phyloP scores from a whole-genome alignment of 2,888 invertebrate species.

The Fissipunctia ypsillon region DNA sequence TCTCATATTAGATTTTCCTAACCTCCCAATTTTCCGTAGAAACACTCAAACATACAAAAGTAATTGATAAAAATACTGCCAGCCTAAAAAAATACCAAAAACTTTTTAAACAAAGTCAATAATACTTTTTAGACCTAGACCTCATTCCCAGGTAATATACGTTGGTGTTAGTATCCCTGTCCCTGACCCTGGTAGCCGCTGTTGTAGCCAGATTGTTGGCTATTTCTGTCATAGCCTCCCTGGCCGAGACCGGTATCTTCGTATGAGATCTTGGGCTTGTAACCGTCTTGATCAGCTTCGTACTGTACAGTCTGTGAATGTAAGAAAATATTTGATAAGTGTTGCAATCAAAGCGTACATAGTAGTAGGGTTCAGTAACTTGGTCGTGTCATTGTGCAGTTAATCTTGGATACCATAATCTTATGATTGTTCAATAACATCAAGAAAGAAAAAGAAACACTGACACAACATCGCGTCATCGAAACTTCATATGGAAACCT shows the following conservation, averaged over 20 bases:
- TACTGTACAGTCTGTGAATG: conserved; percentile 91
- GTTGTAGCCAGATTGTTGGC: conserved; percentile 67
- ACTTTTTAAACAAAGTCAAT: conserved; percentile 29
- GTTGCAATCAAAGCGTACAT: neutral
- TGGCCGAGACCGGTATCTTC: conserved; percentile 89
- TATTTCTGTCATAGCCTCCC: conserved; percentile 72
- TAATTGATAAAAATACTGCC: conserved; percentile 13
- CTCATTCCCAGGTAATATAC: conserved; percentile 11
- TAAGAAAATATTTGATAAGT: neutral
- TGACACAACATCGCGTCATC: neutral
- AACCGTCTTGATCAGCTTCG: conserved; percentile 93
- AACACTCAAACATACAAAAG: neutral
- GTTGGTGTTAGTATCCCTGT: conserved; percentile 64
- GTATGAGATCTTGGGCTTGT: conserved; percentile 92
- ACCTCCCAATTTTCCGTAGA: neutral
- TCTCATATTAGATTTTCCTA: neutral
- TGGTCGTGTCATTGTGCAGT: neutral
- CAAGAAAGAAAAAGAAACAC: neutral
- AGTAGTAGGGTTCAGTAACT: neutral
- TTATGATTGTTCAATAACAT: neutral
- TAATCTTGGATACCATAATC: neutral
- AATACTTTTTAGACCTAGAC: conserved; percentile 25
- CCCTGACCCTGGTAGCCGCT: conserved; percentile 68
- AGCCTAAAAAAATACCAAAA: conserved; percentile 25
- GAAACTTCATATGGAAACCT: no score